phyloP scores from a whole-genome alignment of 2,888 invertebrate species.

The Rotaria magnacalcarata region DNA sequence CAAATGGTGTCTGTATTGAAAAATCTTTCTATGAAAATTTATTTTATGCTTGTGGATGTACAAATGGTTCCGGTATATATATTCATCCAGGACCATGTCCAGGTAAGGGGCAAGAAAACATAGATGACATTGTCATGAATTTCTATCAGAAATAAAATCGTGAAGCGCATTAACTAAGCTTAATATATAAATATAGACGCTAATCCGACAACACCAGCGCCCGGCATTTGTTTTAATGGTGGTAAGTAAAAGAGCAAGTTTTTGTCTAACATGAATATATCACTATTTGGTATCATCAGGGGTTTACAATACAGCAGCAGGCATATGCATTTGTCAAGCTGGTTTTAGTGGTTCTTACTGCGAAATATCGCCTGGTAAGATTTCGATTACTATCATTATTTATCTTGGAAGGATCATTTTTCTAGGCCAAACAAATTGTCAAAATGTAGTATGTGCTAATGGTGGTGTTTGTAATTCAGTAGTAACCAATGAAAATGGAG shows the following conservation, averaged over 20 bases:
- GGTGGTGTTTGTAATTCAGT: background rate
- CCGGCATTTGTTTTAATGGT: background rate
- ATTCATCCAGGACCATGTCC: background rate
- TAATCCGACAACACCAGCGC: background rate
- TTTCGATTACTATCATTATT: background rate
- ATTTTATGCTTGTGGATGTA: background rate
- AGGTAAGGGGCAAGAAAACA: background rate
- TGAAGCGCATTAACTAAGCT: background rate
- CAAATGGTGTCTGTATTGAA: background rate
- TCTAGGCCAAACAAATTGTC: background rate
- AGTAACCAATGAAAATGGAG: background rate
- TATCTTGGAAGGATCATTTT: background rate
- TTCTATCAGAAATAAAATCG: background rate
- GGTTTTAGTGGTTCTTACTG: background rate
- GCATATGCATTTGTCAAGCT: background rate
- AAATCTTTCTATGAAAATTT: background rate
- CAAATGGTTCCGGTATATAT: background rate
- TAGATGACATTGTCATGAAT: background rate
- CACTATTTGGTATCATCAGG: background rate
- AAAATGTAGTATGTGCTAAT: slow-evolving; percentile 16
- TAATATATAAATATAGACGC: background rate
- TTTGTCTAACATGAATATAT: background rate
- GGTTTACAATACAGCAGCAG: background rate
- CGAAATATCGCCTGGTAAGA: background rate
- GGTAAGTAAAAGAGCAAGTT: background rate